Evolutionary conservation across 1,140 invertebrate genomes (phyloP), one percentile per base, ranked within the genome.

Genomic region (Mesaphorura yosii): DNA sequence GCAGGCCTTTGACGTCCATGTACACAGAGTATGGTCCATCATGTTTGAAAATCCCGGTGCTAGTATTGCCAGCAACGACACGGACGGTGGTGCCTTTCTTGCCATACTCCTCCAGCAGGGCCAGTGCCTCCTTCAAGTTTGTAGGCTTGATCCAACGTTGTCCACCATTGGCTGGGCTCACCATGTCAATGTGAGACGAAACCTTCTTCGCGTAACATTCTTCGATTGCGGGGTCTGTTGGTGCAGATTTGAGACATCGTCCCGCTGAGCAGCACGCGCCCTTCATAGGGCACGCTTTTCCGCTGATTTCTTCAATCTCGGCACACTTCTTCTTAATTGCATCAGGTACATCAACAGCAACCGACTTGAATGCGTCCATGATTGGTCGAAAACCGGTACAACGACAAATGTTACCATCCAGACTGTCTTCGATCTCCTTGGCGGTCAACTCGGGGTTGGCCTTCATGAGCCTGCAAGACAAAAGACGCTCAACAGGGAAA

Each of bases 311-410:
- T 7, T 54, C 44, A 10, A 23, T 12, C 48, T 54, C 52, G 10
- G 22, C 3, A 27, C 60, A 62, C 53, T 58, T 62, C 15, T 51
- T 28, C n/a, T 60, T 55, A 6, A 67, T 44, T n/a, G 64, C 59
- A n/a, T 51, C 25, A 5, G 64, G 49, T 0, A 65, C 68, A 53
- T 70, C 67, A 5, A 42, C 48, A 27, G 66, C 64, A 45, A 75
- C 69, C 12, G 71, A 67, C 57, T 72, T 75, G 57, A 72, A 76
- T 10, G 73, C 70, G 51, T 75, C 72, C 34, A 88, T 70, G 63
- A 90, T 89, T 2, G 86, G 78, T 50, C 86, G 72, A 62, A 88
- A 90, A 1, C 87, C 87, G 1, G 87, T 90, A 66, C 87, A 90
- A 47, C 87, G 69, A 54, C 87, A 89, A n/a, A 89, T 76, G 64